Evolutionary conservation across 1,140 invertebrate species (phyloP).

Genomic region (Drosophila kepulauana): DNA sequence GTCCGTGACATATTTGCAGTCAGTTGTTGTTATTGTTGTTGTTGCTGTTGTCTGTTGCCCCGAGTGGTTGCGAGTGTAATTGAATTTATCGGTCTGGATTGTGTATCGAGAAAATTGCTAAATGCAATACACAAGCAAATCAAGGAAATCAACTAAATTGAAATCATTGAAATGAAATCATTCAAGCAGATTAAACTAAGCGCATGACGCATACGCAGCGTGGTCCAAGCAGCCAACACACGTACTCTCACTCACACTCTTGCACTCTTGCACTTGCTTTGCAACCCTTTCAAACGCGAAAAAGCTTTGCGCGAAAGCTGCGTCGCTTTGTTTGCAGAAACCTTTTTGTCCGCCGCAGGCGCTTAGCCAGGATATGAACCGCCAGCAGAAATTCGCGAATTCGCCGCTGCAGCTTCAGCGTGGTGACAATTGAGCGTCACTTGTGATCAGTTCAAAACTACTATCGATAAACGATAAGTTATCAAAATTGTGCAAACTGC

Average conservation of each 20-base stretch:
- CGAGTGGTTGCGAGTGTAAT: constrained; percentile 56
- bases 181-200: constrained; percentile 46
- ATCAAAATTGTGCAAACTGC: background rate
- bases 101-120: constrained; percentile 56
- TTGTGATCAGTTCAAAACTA: background rate
- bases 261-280: background rate
- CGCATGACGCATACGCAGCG: constrained; percentile 66
- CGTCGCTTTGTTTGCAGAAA: constrained; percentile 51
- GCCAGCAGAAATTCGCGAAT: constrained; percentile 16
- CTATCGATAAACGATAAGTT: background rate
- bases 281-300: constrained; percentile 58
- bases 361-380: constrained; percentile 62
- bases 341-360: constrained; percentile 35
- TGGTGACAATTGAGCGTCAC: background rate
- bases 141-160: constrained; percentile 40
- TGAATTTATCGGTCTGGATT: constrained; percentile 74
- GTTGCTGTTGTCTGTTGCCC: background rate
- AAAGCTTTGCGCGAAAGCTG: constrained; percentile 72
- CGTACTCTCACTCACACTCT: constrained; percentile 7
- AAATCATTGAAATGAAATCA: constrained; percentile 62
- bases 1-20: constrained; percentile 49
- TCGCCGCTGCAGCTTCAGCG: constrained; percentile 15
- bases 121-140: constrained; percentile 61
- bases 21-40: constrained; percentile 16
- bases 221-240: constrained; percentile 27